Conservation (phyloP, 1,140 invertebrate genomes). For the Musca domestica region DNA sequence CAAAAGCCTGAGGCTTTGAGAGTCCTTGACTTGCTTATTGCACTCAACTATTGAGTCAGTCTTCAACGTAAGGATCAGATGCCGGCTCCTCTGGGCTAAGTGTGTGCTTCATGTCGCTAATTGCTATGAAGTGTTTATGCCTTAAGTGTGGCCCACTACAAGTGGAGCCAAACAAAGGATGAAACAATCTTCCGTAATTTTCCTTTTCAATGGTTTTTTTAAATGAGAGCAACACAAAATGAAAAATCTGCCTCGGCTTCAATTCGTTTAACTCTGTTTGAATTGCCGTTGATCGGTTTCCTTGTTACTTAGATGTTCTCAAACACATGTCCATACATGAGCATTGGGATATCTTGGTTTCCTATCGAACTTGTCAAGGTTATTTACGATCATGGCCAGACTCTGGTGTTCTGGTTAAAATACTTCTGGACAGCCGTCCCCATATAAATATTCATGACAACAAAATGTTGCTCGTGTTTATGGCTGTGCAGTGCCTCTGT, state of each 20-base stretch:
- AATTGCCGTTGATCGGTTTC: no score
- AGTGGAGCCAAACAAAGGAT: no score
- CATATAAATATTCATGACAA: constrained; percentile 17
- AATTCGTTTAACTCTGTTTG: no score
- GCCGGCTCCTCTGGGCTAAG: neutral
- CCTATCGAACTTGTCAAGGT: neutral
- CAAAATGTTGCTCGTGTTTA: neutral
- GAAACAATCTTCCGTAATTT: no score
- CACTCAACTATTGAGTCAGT: neutral
- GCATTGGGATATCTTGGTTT: constrained; percentile 3
- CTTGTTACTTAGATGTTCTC: no score
- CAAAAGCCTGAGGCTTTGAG: neutral
- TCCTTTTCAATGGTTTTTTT: no score
- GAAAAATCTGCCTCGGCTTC: no score
- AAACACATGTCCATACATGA: neutral
- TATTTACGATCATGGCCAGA: neutral
- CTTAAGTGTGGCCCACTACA: no score
- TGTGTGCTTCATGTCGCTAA: constrained; percentile 1
- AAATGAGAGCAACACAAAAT: no score
- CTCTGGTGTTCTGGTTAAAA: neutral
- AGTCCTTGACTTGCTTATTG: neutral
- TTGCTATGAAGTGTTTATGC: neutral
- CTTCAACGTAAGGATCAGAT: neutral
- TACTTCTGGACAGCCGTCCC: neutral
- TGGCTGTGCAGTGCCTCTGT: no score